These are phyloP conservation scores for Pavo muticus DNA, from an alignment of 2,113 vertebrate species.

Conservation along the genomic window DNA sequence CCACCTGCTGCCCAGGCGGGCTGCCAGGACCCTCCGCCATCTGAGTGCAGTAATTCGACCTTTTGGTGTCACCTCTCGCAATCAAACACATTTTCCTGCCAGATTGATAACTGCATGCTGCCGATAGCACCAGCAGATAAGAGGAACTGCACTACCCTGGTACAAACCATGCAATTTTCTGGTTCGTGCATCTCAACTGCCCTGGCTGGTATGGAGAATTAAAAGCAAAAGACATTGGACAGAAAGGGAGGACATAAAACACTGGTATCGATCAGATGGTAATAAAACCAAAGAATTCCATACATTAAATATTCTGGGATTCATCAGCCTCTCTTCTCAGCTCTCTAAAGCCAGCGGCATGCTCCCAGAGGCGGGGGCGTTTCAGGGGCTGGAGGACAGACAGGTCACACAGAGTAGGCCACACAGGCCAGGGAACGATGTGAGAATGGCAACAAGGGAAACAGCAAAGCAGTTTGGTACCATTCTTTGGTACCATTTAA, in stretches of 20 bases:
- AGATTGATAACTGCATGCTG: neutral
- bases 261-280: neutral
- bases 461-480: neutral
- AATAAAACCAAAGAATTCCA: constrained; percentile 9
- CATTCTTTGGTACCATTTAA: neutral
- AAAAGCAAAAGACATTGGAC: neutral
- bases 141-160: neutral
- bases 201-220: neutral
- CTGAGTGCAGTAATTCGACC: neutral
- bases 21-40: neutral
- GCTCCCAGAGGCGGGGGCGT: neutral
- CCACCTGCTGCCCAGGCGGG: constrained; percentile 78
- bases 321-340: neutral
- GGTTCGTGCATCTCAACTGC: neutral
- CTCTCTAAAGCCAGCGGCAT: neutral
- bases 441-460: neutral
- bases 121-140: neutral
- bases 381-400: neutral
- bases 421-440: neutral
- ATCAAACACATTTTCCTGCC: neutral
- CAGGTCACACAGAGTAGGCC: neutral
- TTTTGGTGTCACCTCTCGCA: neutral
- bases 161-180: neutral
- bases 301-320: neutral
- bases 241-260: neutral